These are phyloP conservation scores for Pogoniulus pusillus DNA, from an alignment of 2,797 vertebrate species.

Conservation along the genomic window DNA sequence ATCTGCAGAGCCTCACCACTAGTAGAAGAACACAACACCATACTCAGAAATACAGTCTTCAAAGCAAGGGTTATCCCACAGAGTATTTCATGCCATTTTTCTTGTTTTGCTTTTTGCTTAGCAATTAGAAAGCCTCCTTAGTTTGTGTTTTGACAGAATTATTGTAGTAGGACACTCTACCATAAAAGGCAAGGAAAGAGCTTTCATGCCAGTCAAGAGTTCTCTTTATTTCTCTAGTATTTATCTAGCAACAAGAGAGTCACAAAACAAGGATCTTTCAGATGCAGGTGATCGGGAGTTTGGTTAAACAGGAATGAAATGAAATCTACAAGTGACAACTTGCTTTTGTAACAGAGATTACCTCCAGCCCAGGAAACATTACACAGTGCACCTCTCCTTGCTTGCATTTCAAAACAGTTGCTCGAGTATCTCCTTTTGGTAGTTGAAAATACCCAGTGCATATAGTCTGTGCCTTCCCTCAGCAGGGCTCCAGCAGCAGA, in stretches of 20 bases:
- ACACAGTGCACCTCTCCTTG: background rate
- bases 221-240: conserved; percentile 15
- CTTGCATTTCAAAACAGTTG: background rate
- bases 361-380: conserved; percentile 37
- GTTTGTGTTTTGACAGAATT: background rate
- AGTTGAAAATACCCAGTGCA: background rate
- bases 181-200: conserved; percentile 44
- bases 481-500: background rate
- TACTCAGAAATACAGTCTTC: background rate
- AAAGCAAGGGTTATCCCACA: background rate
- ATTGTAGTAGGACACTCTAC: background rate
- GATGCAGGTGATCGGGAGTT: background rate
- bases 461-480: background rate
- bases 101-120: background rate
- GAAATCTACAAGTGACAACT: background rate
- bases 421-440: background rate
- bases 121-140: conserved; percentile 4
- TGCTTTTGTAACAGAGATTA: conserved; percentile 18
- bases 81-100: background rate
- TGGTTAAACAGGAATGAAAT: background rate
- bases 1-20: background rate
- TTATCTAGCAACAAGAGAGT: background rate
- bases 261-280: background rate
- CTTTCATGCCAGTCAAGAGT: background rate
- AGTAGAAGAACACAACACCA: background rate